Conservation (phyloP, 2,113 vertebrate species). For the Tachycineta bicolor region DNA sequence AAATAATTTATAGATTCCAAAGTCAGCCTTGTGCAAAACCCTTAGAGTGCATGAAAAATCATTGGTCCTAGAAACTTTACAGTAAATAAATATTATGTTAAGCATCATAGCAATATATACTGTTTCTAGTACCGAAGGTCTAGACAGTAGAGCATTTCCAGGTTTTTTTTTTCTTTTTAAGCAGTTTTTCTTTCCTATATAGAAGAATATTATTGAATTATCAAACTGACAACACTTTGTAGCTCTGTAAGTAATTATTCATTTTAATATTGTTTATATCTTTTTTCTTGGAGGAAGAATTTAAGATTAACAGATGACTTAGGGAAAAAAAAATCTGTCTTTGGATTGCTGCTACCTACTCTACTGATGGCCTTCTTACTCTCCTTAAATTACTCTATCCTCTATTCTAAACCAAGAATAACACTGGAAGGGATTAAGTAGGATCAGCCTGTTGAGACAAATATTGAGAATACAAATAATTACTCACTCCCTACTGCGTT, state of each 20-base stretch:
- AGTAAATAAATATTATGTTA: neutral
- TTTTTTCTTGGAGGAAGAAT: neutral
- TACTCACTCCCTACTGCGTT: neutral
- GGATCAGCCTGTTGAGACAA: neutral
- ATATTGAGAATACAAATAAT: neutral
- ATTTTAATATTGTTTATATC: neutral
- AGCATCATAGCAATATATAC: neutral
- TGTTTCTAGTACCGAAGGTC: neutral
- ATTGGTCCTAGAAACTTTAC: neutral
- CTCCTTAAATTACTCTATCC: neutral
- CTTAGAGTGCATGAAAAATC: neutral
- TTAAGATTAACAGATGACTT: neutral
- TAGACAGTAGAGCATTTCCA: neutral
- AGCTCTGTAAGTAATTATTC: neutral
- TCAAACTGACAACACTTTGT: neutral
- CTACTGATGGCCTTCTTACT: neutral
- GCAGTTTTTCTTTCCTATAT: neutral
- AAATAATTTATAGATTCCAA: neutral
- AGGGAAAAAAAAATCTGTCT: neutral
- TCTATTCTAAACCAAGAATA: neutral
- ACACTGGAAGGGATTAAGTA: neutral
- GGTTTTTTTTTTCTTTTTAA: neutral
- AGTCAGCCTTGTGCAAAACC: neutral
- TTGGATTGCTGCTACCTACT: neutral
- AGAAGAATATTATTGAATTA: neutral